Percentiles rank a stretch among this genome's conserved stretches.
phyloP scores from a whole-genome alignment of 2,797 vertebrate genomes.

The Trichosurus vulpecula region DNA sequence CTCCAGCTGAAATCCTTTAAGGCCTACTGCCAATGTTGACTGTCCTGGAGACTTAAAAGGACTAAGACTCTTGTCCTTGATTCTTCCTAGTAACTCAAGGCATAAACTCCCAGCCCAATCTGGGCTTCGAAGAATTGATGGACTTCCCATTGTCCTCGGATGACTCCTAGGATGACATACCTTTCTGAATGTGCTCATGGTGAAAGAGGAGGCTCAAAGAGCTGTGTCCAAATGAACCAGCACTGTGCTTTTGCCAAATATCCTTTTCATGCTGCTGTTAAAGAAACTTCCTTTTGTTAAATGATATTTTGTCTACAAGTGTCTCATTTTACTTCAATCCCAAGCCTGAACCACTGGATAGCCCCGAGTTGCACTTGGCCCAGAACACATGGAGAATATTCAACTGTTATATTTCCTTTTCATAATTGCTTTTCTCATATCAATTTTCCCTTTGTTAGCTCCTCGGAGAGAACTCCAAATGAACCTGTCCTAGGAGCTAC shows the following conservation, averaged over 20 bases:
- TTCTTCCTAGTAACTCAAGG: not conserved
- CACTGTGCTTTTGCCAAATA: not conserved
- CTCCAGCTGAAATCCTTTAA: not conserved
- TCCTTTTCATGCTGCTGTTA: not conserved
- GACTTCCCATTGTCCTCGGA: not conserved
- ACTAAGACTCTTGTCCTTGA: not conserved
- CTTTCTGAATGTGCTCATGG: not conserved
- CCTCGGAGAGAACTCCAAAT: not conserved
- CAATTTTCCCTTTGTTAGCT: not conserved
- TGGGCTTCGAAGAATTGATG: not conserved
- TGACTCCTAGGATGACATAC: not conserved
- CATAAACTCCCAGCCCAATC: not conserved
- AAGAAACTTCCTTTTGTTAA: not conserved
- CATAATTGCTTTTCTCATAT: conserved; percentile 6
- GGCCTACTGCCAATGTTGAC: not conserved
- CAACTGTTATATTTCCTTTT: not conserved
- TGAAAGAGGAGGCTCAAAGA: not conserved
- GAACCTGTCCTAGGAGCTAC: not conserved
- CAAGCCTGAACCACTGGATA: not conserved
- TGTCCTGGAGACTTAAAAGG: not conserved
- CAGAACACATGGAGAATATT: not conserved
- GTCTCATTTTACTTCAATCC: not conserved
- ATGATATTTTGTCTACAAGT: not conserved
- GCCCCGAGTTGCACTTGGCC: not conserved
- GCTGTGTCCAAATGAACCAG: not conserved